Evolutionary conservation across 2,797 vertebrate species (phyloP).

Genomic region (Typhlichthys subterraneus): DNA sequence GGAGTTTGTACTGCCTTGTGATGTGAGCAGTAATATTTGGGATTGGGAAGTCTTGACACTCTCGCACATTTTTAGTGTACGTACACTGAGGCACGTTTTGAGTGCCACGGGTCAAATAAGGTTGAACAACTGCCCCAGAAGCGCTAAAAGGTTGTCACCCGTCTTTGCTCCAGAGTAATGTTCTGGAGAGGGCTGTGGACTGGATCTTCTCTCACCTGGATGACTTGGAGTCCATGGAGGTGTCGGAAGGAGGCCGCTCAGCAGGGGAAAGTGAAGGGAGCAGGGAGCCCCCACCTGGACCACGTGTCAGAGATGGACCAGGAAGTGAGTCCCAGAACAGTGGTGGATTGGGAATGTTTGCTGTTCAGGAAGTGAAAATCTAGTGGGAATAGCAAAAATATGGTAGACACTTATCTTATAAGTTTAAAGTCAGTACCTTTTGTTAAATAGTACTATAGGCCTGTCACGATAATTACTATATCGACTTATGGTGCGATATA

Average conservation of each 20-base stretch:
- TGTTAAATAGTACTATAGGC: no score
- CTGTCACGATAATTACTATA: no score
- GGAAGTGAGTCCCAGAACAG: constrained; percentile 85
- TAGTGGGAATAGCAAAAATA: no score
- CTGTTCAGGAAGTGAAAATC: neutral
- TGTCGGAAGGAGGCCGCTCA: constrained; percentile 94
- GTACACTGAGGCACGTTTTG: no score
- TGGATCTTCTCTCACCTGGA: constrained; percentile 99
- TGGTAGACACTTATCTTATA: no score
- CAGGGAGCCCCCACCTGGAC: constrained; percentile 86
- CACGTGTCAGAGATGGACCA: constrained; percentile 90
- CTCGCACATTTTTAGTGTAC: no score
- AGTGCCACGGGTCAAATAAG: no score
- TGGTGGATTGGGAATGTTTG: neutral
- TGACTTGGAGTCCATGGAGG: constrained; percentile 97
- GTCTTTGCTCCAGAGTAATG: constrained; percentile 83
- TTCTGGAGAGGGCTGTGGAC: constrained; percentile 93
- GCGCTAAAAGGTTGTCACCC: neutral
- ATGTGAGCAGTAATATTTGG: no score
- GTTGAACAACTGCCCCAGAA: neutral
- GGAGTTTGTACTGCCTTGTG: no score
- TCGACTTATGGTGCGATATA: no score
- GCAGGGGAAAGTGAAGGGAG: constrained; percentile 89
- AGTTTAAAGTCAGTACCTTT: no score
- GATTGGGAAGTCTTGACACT: no score